These are phyloP conservation scores for Polymixis lichenea DNA, from an alignment of 2,888 invertebrate genomes.

Conservation along the genomic window DNA sequence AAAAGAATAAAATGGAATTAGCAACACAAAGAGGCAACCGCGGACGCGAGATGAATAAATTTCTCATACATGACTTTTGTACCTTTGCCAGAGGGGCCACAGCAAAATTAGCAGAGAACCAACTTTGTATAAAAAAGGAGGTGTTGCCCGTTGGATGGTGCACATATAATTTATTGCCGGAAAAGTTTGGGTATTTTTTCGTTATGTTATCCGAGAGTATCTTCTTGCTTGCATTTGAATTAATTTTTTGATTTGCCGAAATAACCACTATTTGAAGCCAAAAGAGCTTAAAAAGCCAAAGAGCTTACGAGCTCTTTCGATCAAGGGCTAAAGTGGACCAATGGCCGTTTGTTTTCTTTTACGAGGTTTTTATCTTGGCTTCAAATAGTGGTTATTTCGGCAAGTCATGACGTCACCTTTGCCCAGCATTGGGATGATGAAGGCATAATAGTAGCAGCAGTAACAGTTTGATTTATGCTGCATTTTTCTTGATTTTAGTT, in stretches of 20 bases:
- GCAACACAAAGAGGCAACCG: constrained; percentile 79
- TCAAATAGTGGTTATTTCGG: too few relatives aligned
- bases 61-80: constrained; percentile 79
- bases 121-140: constrained; percentile 41
- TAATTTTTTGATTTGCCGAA: neutral
- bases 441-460: too few relatives aligned
- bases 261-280: too few relatives aligned
- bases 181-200: constrained; percentile 13
- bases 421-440: too few relatives aligned
- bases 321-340: too few relatives aligned
- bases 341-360: too few relatives aligned
- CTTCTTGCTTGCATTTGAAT: neutral
- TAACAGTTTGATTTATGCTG: neutral
- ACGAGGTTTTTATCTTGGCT: too few relatives aligned
- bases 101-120: constrained; percentile 54
- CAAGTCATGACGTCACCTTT: too few relatives aligned
- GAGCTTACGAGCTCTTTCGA: too few relatives aligned
- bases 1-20: constrained; percentile 83
- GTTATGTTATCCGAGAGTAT: constrained; percentile 6
- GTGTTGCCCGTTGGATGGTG: constrained; percentile 37
- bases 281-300: too few relatives aligned
- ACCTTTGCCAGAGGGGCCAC: constrained; percentile 51
- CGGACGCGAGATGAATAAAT: constrained; percentile 80
- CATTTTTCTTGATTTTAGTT: neutral
- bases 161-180: constrained; percentile 47